Evolutionary conservation across 1,140 invertebrate species (phyloP), one percentile per base, ranked within the genome.

Genomic region (Euwallacea fornicatus): DNA sequence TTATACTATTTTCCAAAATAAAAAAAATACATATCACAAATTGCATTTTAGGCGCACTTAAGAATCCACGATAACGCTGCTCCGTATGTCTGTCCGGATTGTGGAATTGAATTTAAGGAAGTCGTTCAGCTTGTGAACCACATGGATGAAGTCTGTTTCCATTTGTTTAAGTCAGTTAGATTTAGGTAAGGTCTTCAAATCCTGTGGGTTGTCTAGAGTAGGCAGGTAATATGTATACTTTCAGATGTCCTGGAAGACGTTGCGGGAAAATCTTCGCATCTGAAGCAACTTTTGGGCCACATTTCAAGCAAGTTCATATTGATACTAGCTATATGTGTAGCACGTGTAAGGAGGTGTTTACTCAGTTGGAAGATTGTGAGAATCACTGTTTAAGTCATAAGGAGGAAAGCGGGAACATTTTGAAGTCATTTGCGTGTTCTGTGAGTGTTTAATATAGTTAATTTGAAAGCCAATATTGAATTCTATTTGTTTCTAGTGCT

Each of bases 21-120:
- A 33, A 33, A 33, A 33, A 33, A 33, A 33, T 33, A n/a, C n/a
- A n/a, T n/a, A n/a, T 10, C n/a, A 58, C 7, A 58, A 16, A 42
- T 16, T 47, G 7, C 15, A 7, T 47, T 64, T 2, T 78, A 75
- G 75, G 80, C 83, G 21, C 85, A 86, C 76, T 62, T 82, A 59
- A 79, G 83, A 46, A 75, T 85, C 41, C 85, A 86, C 77, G 75
- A 80, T 11, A 81, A 78, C 69, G 66, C 61, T 41, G 73, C 81
- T n/a, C 84, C 84, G 21, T 83, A 74, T 76, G 81, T 81, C 60
- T 86, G 85, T 71, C 84, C 85, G 6, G 84, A 86, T 77, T 86
- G 85, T 79, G 85, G 84, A 0, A 75, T 78, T 33, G 53, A 78
- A 44, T 81, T 85, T 67, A 43, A 75, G 42, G 76, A 74, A 16